These are phyloP conservation scores for Drosophila sp. DNA, from an alignment of 1,140 invertebrate genomes.

Conservation along the genomic window DNA sequence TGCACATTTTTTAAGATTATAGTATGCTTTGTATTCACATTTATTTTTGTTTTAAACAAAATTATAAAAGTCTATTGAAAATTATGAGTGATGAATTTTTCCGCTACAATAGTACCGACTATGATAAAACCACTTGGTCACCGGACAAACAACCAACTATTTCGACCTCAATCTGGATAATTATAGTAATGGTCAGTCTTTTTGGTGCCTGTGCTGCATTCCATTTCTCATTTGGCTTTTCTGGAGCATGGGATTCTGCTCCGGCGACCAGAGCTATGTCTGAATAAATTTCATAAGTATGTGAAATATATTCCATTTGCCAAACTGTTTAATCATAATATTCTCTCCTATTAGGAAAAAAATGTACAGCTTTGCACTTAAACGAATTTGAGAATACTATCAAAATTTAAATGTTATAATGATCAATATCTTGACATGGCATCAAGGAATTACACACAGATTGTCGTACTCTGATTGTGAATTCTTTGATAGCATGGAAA, in stretches of 20 bases:
- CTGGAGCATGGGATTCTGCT: conserved; percentile 15
- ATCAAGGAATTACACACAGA: neutral
- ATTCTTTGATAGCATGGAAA: neutral
- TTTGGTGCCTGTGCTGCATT: conserved; percentile 21
- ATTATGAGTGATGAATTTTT: neutral
- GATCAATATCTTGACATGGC: neutral
- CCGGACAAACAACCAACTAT: neutral
- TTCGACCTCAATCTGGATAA: neutral
- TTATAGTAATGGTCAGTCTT: neutral
- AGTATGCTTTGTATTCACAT: conserved; percentile 3
- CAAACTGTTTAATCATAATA: neutral
- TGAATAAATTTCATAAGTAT: neutral
- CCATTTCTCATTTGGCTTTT: conserved; percentile 5
- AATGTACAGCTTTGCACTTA: neutral
- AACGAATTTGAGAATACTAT: neutral
- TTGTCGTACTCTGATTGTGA: neutral
- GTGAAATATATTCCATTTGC: neutral
- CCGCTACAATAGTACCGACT: neutral
- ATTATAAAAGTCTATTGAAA: neutral
- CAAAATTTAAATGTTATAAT: neutral
- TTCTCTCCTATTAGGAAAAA: neutral
- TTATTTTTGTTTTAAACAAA: neutral
- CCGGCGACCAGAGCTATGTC: neutral
- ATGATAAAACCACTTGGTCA: neutral
- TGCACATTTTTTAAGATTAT: neutral